Percentiles rank a stretch among this genome's conserved stretches.
Evolutionary conservation across 2,797 vertebrate species (phyloP).

Genomic region (Apogon hyalosoma): DNA sequence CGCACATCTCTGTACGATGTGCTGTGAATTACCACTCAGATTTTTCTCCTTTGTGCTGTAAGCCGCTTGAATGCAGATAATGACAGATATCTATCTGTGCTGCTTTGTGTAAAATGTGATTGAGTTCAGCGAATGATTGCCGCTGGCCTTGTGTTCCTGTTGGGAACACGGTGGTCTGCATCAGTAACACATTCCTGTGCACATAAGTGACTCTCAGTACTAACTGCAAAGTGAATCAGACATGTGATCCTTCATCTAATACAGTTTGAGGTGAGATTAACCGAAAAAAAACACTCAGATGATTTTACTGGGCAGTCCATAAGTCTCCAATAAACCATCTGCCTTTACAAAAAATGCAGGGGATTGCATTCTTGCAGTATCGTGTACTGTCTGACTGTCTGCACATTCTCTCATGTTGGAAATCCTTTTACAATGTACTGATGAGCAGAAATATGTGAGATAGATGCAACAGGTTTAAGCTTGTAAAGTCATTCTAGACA

Average conservation of each 20-base stretch:
- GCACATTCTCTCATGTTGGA: neutral
- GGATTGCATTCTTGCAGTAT: conserved; percentile 9
- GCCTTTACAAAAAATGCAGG: conserved; percentile 10
- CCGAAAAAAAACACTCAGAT: neutral
- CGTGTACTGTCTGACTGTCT: conserved; percentile 5
- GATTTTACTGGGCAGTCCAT: too few species aligned
- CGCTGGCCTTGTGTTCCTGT: neutral
- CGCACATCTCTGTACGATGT: neutral
- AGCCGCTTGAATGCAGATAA: neutral
- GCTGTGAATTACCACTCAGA: neutral
- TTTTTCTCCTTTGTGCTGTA: neutral
- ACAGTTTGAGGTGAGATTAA: neutral
- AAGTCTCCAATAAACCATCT: neutral
- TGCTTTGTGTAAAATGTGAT: neutral
- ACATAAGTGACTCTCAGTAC: neutral
- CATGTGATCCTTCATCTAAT: neutral
- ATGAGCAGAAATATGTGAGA: neutral
- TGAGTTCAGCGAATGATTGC: neutral
- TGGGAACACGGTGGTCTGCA: conserved; percentile 12
- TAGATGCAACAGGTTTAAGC: neutral
- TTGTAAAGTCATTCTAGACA: too few species aligned
- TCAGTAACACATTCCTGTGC: conserved; percentile 5
- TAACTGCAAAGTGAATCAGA: neutral
- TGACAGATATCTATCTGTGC: neutral
- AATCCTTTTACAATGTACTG: neutral